Conservation (phyloP, 2,888 invertebrate genomes). For the Melipona bicolor region DNA sequence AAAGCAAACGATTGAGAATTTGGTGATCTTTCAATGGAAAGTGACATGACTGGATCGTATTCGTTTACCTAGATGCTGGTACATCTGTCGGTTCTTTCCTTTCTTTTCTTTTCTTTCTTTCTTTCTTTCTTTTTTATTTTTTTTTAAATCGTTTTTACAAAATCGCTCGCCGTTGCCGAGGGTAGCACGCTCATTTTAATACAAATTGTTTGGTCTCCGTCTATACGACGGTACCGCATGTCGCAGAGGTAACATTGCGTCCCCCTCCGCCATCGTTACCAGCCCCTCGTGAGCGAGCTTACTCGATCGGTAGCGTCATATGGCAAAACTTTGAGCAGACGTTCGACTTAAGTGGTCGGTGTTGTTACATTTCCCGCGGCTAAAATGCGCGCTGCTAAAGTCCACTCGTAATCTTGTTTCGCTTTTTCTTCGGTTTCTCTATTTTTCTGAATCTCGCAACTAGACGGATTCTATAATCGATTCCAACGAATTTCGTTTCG, state of each 20-base stretch:
- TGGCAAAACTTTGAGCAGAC: constrained; percentile 67
- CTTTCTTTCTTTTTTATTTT: no score
- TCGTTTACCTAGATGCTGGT: no score
- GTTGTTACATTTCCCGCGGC: constrained; percentile 33
- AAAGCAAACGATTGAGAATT: not conserved
- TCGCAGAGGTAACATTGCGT: constrained; percentile 70
- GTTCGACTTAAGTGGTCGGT: constrained; percentile 49
- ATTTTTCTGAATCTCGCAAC: not conserved
- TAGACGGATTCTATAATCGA: not conserved
- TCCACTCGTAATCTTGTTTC: constrained; percentile 32
- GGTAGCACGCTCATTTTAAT: constrained; percentile 80
- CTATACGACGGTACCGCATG: constrained; percentile 76
- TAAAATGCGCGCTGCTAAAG: constrained; percentile 13
- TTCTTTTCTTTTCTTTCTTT: not conserved
- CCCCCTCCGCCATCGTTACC: constrained; percentile 77
- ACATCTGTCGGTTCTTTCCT: no score
- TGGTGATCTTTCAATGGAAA: not conserved
- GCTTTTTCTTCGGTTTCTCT: not conserved
- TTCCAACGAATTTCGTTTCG: not conserved
- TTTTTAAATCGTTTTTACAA: constrained; percentile 23
- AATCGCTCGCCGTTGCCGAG: constrained; percentile 44
- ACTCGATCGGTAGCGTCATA: constrained; percentile 76
- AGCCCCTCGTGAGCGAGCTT: constrained; percentile 71
- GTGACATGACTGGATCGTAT: no score
- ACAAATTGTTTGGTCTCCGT: constrained; percentile 79